Evolutionary conservation across 2,797 vertebrate genomes (phyloP), one percentile per base, ranked within the genome.

Genomic region (Pteronotus mesoamericanus): DNA sequence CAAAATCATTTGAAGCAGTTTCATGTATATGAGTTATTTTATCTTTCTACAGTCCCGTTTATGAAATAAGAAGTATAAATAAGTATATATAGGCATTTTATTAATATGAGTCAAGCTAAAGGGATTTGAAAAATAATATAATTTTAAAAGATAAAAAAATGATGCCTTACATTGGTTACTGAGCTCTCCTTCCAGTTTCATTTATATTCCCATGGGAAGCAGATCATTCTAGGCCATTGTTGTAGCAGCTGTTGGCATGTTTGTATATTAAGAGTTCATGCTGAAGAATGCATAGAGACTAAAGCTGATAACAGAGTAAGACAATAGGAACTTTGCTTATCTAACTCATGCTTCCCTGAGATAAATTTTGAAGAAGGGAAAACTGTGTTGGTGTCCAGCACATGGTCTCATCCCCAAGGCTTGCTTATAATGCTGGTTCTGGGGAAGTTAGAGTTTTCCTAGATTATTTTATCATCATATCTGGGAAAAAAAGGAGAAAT

Each of bases 11-110:
- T 91, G 46, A 79, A 72, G 29, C 42, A 34, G 46, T 82, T 84
- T 92, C 26, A 48, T 87, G 16, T 82, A 83, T 83, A 96, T 91
- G 46, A 55, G 16, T 71, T 86, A 91, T 80, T 87, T 82, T 85
- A 77, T 82, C 44, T 64, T 85, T 29, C 15, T 84, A 51, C 1
- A 1, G 22, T 83, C 34, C 79, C 68, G 75, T 92, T 78, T 88
- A 68, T 83, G 71, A 42, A 74, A 74, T 14, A 74, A 48, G 5
- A 95, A 16, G 4, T 78, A 14, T 83, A 89, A 94, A 68, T 87
- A 71, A 59, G 79, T 79, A 61, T 71, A 86, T 39, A 51, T 12
- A 91, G 39, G 3, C 44, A 57, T 53, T 85, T 93, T 71, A 80
- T 86, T 86, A 68, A n/a, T n/a, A 82, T 78, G 53, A 66, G 34